A percentile compares a stretch with the other conserved stretches of the same genome.
Evolutionary conservation across 2,113 vertebrate species (phyloP).

Genomic region (Nanorana parkeri): DNA sequence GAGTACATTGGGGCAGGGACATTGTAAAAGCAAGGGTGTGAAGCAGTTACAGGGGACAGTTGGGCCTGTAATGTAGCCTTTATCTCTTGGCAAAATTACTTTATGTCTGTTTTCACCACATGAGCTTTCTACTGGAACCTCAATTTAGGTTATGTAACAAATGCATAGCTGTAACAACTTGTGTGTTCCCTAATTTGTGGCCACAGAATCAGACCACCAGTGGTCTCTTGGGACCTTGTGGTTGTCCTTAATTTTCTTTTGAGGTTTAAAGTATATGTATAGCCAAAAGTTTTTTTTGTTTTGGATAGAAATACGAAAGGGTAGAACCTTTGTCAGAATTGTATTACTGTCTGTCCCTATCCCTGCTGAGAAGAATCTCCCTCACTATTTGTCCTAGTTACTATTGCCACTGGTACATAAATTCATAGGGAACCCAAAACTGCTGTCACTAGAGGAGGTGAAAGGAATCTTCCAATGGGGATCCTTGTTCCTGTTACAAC

Average conservation of each 20-base stretch:
- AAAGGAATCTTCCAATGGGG: too few relatives aligned
- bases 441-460: too few relatives aligned
- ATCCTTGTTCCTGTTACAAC: too few relatives aligned
- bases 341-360: too few relatives aligned
- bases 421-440: too few relatives aligned
- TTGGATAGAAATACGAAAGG: too few relatives aligned
- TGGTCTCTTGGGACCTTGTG: neutral
- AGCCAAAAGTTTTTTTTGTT: too few relatives aligned
- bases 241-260: neutral
- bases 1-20: neutral
- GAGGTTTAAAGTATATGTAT: too few relatives aligned
- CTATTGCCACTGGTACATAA: too few relatives aligned
- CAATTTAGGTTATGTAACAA: neutral
- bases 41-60: slow-evolving; percentile 22
- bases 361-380: too few relatives aligned
- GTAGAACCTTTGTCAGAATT: too few relatives aligned
- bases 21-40: neutral
- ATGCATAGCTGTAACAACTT: neutral
- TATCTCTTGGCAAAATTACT: slow-evolving; percentile 5
- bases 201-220: slow-evolving; percentile 23
- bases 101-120: neutral
- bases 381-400: too few relatives aligned
- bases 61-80: neutral
- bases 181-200: neutral
- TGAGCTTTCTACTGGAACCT: neutral